Percentiles rank a stretch among this genome's conserved stretches.
Conservation (phyloP, 53 echinoderm and acorn worm genomes). For the Apostichopus leukothele region DNA sequence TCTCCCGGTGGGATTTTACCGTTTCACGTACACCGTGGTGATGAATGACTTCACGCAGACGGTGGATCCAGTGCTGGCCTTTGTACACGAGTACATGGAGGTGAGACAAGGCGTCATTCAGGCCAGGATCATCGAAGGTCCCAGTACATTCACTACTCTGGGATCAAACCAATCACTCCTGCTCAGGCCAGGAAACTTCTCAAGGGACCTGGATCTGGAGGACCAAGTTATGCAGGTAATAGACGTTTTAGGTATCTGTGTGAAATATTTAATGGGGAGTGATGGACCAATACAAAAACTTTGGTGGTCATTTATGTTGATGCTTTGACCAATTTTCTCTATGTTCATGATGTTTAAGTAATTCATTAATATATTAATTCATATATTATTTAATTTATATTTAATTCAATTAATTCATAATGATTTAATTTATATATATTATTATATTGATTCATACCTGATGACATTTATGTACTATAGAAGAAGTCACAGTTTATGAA, state of each 20-base stretch:
- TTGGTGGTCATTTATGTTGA: no score
- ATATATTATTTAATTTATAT: no score
- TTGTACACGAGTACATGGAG: constrained; percentile 59
- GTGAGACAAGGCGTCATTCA: constrained; percentile 33
- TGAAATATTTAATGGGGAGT: no score
- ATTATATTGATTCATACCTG: no score
- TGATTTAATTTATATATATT: no score
- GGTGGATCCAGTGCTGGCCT: constrained; percentile 46
- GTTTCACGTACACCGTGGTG: constrained; percentile 62
- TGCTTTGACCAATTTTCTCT: no score
- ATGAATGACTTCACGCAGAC: constrained; percentile 53
- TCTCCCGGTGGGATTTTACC: constrained; percentile 59
- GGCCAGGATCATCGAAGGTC: constrained; percentile 53
- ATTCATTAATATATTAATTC: no score
- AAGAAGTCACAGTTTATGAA: no score
- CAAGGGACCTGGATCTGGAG: constrained; percentile 61
- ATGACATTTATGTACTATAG: no score
- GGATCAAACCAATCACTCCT: constrained; percentile 53
- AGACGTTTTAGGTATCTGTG: not conserved
- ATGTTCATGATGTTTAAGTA: no score
- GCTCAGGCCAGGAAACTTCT: constrained; percentile 55
- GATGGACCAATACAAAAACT: no score
- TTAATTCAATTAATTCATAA: no score
- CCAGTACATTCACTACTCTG: constrained; percentile 51
- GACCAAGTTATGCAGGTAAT: constrained; percentile 2